Evolutionary conservation across 1,140 invertebrate genomes (phyloP).

Genomic region (Pachyrhynchus sulphureomaculatus): DNA sequence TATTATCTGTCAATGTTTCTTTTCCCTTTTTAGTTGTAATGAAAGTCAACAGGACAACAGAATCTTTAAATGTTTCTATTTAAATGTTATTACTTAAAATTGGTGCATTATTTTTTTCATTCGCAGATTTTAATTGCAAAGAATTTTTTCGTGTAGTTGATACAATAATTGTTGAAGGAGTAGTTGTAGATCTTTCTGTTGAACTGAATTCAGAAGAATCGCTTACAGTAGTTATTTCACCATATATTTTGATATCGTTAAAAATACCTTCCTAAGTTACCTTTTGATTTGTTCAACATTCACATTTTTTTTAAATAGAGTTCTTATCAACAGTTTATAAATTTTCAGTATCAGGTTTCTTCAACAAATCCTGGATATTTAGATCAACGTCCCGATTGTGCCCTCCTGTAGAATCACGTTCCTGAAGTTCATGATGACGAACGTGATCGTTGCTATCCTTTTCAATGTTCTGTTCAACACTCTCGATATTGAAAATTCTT

Average conservation of each 20-base stretch:
- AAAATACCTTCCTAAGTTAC: slow-evolving; percentile 31
- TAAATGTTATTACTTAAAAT: slow-evolving; percentile 47
- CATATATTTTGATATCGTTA: slow-evolving; percentile 30
- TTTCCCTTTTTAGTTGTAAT: slow-evolving; percentile 1
- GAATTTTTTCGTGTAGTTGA: neutral
- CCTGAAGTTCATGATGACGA: slow-evolving; percentile 31
- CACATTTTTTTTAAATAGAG: slow-evolving; percentile 33
- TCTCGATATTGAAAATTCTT: slow-evolving; percentile 39
- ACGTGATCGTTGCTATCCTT: slow-evolving; percentile 9
- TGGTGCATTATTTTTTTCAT: slow-evolving; percentile 23
- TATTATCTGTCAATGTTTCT: slow-evolving; percentile 10
- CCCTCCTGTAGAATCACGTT: slow-evolving; percentile 14
- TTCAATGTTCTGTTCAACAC: slow-evolving; percentile 37
- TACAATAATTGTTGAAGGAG: neutral
- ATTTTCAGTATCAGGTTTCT: slow-evolving; percentile 11
- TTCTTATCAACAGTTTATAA: slow-evolving; percentile 36
- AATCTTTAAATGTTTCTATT: slow-evolving; percentile 34
- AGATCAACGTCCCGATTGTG: slow-evolving; percentile 1
- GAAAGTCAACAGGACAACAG: neutral
- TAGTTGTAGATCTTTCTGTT: slow-evolving; percentile 4
- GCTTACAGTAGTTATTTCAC: slow-evolving; percentile 12
- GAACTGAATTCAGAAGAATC: neutral
- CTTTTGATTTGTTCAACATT: slow-evolving; percentile 33
- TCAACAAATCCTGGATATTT: slow-evolving; percentile 10
- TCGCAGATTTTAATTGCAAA: neutral